Evolutionary conservation across 2,113 vertebrate genomes (phyloP), one percentile per base, ranked within the genome.

Genomic region (Charadrius vociferus): DNA sequence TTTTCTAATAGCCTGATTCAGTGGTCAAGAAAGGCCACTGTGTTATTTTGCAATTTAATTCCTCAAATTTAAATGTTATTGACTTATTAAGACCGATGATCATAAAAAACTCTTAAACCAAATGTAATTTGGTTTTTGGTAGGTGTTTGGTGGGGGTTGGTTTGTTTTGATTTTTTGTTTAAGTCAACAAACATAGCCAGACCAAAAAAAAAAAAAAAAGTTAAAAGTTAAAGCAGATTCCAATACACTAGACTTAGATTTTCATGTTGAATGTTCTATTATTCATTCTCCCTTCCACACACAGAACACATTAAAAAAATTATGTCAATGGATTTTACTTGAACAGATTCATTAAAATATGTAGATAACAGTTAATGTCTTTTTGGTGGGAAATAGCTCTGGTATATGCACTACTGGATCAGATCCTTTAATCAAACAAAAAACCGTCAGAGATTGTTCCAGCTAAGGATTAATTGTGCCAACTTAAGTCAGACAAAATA

Each of bases 401-500:
- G 1, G 49, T 81, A 79, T 45, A 45, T 37, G 63, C 61, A 34
- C 72, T 90, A 50, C 65, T 36, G 34, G 89, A 93, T 94, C 93
- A 93, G 70, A 95, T 75, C 22, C n/a, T 67, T 94, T 94, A 93
- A 87, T 95, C 96, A 96, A 97, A 97, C 79, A 91, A 37, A 74
- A 95, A 92, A 30, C 45, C 20, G 49, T 78, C 97, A 95, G 95
- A 95, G 77, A 81, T 12, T 79, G 83, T 85, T 98, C 96, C 93
- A 97, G 97, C 43, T 15, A 75, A 93, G 94, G 87, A 96, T 97
- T 97, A 86, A 97, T 92, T 94, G 89, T 29, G 74, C 90, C 81
- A 93, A 92, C 95, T 96, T 78, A 52, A 96, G 96, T 94, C 96
- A 96, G 96, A 97, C 82, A 85, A 94, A 95, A 97, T 72, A 53